These are phyloP conservation scores for Ctenodactylus gundi DNA, from an alignment of 2,113 vertebrate genomes.

Conservation along the genomic window DNA sequence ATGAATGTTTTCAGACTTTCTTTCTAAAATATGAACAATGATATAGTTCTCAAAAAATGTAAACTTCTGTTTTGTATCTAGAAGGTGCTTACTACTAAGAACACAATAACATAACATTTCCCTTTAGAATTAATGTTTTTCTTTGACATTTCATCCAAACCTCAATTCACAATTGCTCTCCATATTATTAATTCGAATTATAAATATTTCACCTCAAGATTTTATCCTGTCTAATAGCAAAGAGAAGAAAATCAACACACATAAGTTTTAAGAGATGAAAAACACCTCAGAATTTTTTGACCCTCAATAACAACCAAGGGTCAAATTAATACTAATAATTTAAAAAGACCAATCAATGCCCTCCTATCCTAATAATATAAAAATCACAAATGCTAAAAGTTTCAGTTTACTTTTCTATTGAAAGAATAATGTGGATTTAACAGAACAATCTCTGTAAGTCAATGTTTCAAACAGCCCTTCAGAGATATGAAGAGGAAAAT, in stretches of 20 bases:
- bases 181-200: neutral
- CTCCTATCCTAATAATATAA: neutral
- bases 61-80: neutral
- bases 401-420: conserved; percentile 56
- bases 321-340: conserved; percentile 28
- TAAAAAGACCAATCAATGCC: neutral
- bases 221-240: neutral
- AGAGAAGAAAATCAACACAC: neutral
- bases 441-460: conserved; percentile 61
- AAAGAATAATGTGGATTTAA: conserved; percentile 66
- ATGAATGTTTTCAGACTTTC: neutral
- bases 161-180: neutral
- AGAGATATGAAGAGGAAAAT: conserved; percentile 69
- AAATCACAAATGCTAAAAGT: conserved; percentile 48
- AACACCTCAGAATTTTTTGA: too few relatives aligned
- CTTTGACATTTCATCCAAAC: neutral
- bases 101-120: neutral
- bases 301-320: too few relatives aligned
- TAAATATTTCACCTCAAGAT: neutral
- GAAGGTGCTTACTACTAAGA: neutral
- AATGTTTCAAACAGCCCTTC: conserved; percentile 26
- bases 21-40: neutral
- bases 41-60: neutral
- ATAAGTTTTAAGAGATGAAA: neutral
- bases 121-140: neutral